Evolutionary conservation across 2,797 vertebrate species (phyloP).

Genomic region (Notamacropus eugenii): DNA sequence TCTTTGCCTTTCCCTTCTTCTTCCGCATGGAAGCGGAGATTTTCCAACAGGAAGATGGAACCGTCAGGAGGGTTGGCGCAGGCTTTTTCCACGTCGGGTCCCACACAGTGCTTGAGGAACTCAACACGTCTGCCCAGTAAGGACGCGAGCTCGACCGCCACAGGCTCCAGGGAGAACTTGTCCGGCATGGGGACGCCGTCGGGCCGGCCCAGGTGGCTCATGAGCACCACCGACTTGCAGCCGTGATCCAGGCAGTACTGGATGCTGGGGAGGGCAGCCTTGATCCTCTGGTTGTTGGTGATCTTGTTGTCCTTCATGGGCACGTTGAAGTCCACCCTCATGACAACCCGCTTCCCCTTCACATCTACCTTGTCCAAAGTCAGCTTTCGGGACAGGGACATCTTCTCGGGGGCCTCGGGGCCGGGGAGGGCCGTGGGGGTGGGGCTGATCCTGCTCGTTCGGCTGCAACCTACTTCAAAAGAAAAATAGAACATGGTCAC

Average conservation of each 20-base stretch:
- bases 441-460: not conserved
- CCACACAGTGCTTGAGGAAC: constrained; percentile 98
- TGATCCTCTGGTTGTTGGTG: constrained; percentile 99
- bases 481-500: not conserved
- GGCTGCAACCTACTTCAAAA: not conserved
- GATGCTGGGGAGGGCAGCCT: constrained; percentile 94
- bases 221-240: constrained; percentile 94
- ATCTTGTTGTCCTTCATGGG: constrained; percentile 97
- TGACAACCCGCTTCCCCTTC: constrained; percentile 93
- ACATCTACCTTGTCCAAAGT: constrained; percentile 95
- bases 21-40: constrained; percentile 96
- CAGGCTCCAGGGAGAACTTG: constrained; percentile 93
- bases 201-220: constrained; percentile 97
- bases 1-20: constrained; percentile 98
- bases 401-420: constrained; percentile 68
- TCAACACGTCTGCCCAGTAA: constrained; percentile 86
- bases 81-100: constrained; percentile 92
- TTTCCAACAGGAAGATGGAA: constrained; percentile 95
- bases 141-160: constrained; percentile 90
- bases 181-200: constrained; percentile 94
- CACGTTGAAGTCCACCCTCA: constrained; percentile 99
- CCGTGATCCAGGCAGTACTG: constrained; percentile 94
- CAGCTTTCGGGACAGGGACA: constrained; percentile 96
- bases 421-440: no score
- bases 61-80: constrained; percentile 91